Evolutionary conservation across 2,888 invertebrate genomes (phyloP).

Genomic region (Spilosoma lubricipeda): DNA sequence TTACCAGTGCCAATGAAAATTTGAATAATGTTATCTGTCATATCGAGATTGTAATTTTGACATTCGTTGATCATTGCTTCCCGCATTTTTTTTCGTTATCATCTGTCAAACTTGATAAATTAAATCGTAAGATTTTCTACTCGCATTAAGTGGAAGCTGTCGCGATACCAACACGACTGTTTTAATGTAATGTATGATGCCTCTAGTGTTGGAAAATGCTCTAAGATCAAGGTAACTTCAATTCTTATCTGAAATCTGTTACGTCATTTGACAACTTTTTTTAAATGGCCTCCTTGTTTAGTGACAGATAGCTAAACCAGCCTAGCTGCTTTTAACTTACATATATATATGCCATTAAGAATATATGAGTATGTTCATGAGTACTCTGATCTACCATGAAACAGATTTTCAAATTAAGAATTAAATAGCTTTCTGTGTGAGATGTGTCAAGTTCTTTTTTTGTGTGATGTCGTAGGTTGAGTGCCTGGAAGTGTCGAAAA

Average conservation of each 20-base stretch:
- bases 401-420: not conserved
- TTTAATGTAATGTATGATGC: not conserved
- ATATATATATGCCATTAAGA: no score
- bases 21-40: not conserved
- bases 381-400: not conserved
- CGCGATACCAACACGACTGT: not conserved
- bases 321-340: no score
- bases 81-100: not conserved
- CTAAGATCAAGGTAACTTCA: not conserved
- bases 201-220: not conserved
- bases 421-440: not conserved
- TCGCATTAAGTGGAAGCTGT: not conserved
- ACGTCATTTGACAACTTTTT: not conserved
- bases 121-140: not conserved
- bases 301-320: not conserved
- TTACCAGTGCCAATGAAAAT: not conserved
- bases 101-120: not conserved
- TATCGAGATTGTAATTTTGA: not conserved
- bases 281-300: not conserved
- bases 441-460: not conserved
- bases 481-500: not conserved
- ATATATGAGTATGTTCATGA: no score
- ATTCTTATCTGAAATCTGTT: not conserved
- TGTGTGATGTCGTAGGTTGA: not conserved
- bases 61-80: not conserved